These are phyloP conservation scores for Xenops minutus DNA, from an alignment of 2,797 vertebrate species.

Conservation along the genomic window DNA sequence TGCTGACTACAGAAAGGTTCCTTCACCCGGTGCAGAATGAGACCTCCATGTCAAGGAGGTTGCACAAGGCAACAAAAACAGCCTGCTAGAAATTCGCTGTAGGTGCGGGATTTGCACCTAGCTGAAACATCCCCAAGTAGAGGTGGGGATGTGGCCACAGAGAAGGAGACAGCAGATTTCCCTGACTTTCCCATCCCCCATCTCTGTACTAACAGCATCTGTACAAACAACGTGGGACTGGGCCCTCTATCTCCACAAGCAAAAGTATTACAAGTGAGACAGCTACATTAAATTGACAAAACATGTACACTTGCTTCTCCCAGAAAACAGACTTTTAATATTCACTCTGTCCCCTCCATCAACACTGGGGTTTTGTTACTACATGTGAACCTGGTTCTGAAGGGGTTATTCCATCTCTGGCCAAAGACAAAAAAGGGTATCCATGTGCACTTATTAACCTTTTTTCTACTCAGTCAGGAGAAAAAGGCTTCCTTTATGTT, in stretches of 20 bases:
- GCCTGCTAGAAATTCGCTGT: accelerated
- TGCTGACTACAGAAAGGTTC: neutral
- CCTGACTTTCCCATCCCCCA: neutral
- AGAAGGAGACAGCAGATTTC: neutral
- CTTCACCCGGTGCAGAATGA: neutral
- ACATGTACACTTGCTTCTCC: neutral
- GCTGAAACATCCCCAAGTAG: neutral
- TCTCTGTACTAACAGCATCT: neutral
- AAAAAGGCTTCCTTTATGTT: neutral
- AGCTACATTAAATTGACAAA: neutral
- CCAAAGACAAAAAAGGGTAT: neutral
- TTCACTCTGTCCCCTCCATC: neutral
- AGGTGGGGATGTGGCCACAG: neutral
- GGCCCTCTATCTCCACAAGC: accelerated
- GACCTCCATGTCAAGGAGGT: neutral
- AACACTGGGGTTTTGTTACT: neutral
- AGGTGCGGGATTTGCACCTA: neutral
- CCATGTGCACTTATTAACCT: neutral
- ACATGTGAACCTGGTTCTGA: neutral
- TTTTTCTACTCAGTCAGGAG: neutral
- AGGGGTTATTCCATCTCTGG: neutral
- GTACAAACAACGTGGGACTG: neutral
- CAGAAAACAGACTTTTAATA: neutral
- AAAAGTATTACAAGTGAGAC: neutral
- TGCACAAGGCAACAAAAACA: neutral